Evolutionary conservation across 30 jellyfish, hydroid and myxozoan species (phyloP), one percentile per base, ranked within the genome.

Genomic region (Aurelia coerulea): DNA sequence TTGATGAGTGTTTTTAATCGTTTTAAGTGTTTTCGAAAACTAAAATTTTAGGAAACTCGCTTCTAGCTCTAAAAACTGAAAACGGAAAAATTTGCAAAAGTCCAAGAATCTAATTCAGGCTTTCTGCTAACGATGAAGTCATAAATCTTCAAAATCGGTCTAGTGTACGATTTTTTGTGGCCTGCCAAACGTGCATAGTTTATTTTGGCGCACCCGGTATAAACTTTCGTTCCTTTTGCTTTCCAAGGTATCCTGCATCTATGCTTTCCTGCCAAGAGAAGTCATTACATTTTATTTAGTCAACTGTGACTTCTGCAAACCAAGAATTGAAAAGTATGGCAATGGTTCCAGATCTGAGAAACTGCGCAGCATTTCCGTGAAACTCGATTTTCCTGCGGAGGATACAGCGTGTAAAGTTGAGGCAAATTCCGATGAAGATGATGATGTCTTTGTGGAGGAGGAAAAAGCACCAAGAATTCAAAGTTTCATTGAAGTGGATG

Each of bases 241-340:
- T 23, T 23, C 29, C 29, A 23, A 92, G 98, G 92, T 92, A 16
- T 87, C 98, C 35, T 79, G 81, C 53, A 76, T 81, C 19, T 92
- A 80, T 60, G 90, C 95, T 18, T 92, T 92, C 62, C 95, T 92
- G 14, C 98, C 98, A 33, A 42, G 98, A 76, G 98, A 92, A 75
- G 98, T 92, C 17, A 90, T 92, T 41, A 92, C 98, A 15, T 84
- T 69, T 50, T 92, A 80, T 77, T 81, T 92, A 8, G 63, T 87
- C 60, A 86, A 92, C 72, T 92, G 98, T 49, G 96, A 83, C 14
- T 73, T 62, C 49, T 92, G 98, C 81, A 81, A 80, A 35, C 98
- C 98, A 42, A 73, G 98, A 65, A 88, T 92, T 46, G 90, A 86
- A 31, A 92, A 92, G 65, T 92, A 84, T 75, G 98, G 98, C 29